Evolutionary conservation across 2,797 vertebrate genomes (phyloP).

Genomic region (Epinephelus malabaricus): DNA sequence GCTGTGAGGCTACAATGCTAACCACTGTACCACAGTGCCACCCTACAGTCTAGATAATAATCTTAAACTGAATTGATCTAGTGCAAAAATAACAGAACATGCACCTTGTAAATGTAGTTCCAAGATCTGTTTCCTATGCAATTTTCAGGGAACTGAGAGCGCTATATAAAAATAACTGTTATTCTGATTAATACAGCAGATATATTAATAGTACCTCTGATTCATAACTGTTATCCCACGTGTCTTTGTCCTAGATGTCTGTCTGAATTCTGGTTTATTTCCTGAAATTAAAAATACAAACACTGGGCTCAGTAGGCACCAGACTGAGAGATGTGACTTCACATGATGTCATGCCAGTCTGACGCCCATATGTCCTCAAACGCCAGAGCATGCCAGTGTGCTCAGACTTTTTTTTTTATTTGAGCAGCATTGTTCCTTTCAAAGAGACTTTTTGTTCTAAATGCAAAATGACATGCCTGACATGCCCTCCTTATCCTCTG

Average conservation of each 20-base stretch:
- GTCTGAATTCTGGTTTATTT: not conserved
- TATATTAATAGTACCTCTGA: not conserved
- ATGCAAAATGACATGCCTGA: slow-evolving; percentile 14
- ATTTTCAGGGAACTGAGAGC: no score
- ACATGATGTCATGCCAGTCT: not conserved
- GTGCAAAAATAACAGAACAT: no score
- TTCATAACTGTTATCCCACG: not conserved
- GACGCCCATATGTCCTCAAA: not conserved
- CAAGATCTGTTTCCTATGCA: no score
- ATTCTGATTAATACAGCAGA: not conserved
- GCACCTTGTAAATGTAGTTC: no score
- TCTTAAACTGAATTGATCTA: no score
- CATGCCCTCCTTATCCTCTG: not conserved
- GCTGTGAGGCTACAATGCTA: no score
- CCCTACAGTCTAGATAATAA: no score
- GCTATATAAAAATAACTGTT: no score
- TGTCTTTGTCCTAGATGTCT: not conserved
- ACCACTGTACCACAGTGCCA: no score
- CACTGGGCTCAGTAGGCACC: not conserved
- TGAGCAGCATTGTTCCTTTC: not conserved
- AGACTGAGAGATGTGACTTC: not conserved
- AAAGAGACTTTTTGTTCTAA: not conserved
- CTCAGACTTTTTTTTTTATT: not conserved
- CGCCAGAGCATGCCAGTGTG: not conserved
- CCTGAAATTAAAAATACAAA: not conserved